Conservation (phyloP, 2,888 invertebrate genomes). For the Exocentrus adspersus region DNA sequence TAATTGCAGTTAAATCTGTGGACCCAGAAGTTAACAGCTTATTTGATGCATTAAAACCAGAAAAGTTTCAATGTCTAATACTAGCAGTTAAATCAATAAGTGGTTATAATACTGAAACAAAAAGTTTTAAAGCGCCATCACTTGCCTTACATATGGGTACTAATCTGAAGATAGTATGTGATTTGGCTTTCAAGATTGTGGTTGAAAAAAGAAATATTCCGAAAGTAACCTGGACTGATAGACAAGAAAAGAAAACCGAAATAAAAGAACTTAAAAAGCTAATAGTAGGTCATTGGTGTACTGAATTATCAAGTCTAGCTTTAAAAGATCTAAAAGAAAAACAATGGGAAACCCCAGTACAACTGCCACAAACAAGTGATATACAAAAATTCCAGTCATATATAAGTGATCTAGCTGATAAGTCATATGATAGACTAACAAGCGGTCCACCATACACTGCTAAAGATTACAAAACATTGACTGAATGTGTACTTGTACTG, state of each 20-base stretch:
- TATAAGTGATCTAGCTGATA: conserved; percentile 29
- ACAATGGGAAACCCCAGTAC: conserved; percentile 38
- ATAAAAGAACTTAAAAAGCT: conserved; percentile 33
- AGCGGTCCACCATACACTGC: conserved; percentile 18
- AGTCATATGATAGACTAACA: conserved; percentile 33
- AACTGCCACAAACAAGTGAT: conserved; percentile 42
- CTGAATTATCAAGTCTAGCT: conserved; percentile 46
- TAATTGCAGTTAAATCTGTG: conserved; percentile 29
- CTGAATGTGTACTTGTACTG: conserved; percentile 38
- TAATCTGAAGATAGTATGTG: conserved; percentile 30
- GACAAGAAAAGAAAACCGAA: conserved; percentile 27
- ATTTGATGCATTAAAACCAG: conserved; percentile 36
- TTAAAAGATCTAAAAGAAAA: conserved; percentile 44
- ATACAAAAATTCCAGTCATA: conserved; percentile 37
- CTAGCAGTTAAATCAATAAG: conserved; percentile 33
- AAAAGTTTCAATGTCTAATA: conserved; percentile 30
- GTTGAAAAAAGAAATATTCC: conserved; percentile 31
- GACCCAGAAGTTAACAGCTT: conserved; percentile 19
- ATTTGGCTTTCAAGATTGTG: conserved; percentile 36
- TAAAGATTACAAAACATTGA: conserved; percentile 38
- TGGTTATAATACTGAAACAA: conserved; percentile 31
- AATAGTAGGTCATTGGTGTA: conserved; percentile 45
- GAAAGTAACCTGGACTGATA: conserved; percentile 25
- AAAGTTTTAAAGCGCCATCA: conserved; percentile 37
- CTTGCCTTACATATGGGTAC: conserved; percentile 37